Evolutionary conservation across 2,888 invertebrate species (phyloP).

Genomic region (Idaea dimidiata): DNA sequence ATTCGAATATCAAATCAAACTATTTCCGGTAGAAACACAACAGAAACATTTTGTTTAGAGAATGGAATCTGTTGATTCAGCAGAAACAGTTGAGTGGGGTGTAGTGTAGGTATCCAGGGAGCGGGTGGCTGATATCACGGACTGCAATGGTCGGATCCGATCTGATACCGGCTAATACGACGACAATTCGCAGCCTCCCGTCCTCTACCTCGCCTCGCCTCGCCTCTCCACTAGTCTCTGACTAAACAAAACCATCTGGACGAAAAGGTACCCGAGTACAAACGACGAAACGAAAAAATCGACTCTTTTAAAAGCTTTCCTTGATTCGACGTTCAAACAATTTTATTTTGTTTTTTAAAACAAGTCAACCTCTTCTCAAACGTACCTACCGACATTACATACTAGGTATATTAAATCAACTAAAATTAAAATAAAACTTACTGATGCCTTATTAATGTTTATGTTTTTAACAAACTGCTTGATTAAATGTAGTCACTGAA

Average conservation of each 20-base stretch:
- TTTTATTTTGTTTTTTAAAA: not conserved
- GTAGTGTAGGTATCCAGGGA: constrained; percentile 22
- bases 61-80: constrained; percentile 32
- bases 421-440: not conserved
- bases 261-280: not conserved
- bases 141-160: constrained; percentile 42
- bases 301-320: not conserved
- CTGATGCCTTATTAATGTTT: not conserved
- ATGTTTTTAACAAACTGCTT: not conserved
- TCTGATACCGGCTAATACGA: constrained; percentile 67
- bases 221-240: constrained; percentile 1
- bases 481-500: constrained; percentile 10
- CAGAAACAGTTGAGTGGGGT: constrained; percentile 42
- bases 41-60: not conserved
- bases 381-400: not conserved
- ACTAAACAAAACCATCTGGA: constrained; percentile 12
- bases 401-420: not conserved
- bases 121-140: constrained; percentile 31
- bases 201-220: constrained; percentile 8
- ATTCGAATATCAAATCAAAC: not conserved
- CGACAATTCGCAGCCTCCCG: constrained; percentile 67
- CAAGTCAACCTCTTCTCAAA: not conserved
- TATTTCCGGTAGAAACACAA: not conserved
- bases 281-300: not conserved
- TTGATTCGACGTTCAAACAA: not conserved